phyloP scores from a whole-genome alignment of 2,797 vertebrate species.

The Lepidocolaptes lacrymiger region DNA sequence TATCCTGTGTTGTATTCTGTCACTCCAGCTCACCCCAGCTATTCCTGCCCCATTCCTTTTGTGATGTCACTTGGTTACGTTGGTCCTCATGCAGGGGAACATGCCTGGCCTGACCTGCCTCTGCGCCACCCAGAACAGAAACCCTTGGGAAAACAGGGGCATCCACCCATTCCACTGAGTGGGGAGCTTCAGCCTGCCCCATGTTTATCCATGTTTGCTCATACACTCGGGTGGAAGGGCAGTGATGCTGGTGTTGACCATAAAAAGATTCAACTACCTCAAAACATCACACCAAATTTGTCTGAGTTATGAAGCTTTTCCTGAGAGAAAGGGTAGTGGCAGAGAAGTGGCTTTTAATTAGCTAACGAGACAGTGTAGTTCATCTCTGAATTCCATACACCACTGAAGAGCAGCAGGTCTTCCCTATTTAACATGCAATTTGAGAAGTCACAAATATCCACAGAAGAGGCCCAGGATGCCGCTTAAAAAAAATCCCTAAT shows the following conservation, averaged over 20 bases:
- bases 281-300: rapidly evolving
- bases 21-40: not conserved
- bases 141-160: not conserved
- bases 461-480: not conserved
- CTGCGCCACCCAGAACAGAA: not conserved
- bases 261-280: not conserved
- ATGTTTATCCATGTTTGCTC: not conserved
- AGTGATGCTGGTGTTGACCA: not conserved
- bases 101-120: rapidly evolving
- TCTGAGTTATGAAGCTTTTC: not conserved
- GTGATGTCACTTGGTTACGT: not conserved
- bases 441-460: not conserved
- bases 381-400: not conserved
- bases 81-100: not conserved
- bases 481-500: not conserved
- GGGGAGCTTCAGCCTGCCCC: not conserved
- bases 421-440: not conserved
- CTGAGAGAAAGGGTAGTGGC: not conserved
- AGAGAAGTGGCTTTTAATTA: not conserved
- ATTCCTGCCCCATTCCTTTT: not conserved
- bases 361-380: not conserved
- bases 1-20: not conserved
- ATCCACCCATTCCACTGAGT: not conserved
- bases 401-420: not conserved
- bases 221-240: not conserved